A percentile compares a stretch with the other conserved stretches of the same genome.
Conservation (phyloP, 2,113 vertebrate species). For the Peucedramus taeniatus region DNA sequence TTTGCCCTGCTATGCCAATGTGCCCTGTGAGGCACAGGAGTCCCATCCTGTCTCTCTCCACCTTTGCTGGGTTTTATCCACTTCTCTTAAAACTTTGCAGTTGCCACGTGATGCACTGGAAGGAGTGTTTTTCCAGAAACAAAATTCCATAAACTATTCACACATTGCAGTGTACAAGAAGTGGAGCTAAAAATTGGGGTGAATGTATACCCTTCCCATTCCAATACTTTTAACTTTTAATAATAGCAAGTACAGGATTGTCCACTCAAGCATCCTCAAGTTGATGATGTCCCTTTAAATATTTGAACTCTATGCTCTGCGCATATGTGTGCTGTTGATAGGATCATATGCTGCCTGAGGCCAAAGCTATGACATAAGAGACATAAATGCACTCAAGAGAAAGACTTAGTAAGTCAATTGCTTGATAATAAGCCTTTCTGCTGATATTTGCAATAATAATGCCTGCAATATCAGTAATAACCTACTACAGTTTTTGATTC, state of each 20-base stretch:
- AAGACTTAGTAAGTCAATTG: constrained; percentile 63
- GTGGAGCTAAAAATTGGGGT: neutral
- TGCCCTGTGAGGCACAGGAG: neutral
- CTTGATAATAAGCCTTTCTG: constrained; percentile 70
- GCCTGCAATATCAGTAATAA: constrained; percentile 70
- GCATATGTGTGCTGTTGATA: constrained; percentile 13
- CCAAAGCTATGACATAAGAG: constrained; percentile 51
- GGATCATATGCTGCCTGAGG: constrained; percentile 37
- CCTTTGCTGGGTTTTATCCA: neutral
- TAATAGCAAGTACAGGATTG: neutral
- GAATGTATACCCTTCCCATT: neutral
- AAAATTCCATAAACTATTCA: neutral
- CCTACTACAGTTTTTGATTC: constrained; percentile 65
- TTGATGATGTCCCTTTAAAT: constrained; percentile 60
- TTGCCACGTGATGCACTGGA: neutral
- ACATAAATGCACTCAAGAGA: constrained; percentile 62
- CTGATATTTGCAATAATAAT: constrained; percentile 70
- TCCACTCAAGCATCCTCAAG: neutral
- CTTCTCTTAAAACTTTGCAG: neutral
- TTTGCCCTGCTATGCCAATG: neutral
- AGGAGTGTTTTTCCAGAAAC: neutral
- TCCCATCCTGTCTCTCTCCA: neutral
- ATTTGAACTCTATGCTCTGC: constrained; percentile 4
- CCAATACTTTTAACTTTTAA: neutral
- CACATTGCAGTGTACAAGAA: neutral